Evolutionary conservation across 2,888 invertebrate genomes (phyloP).

Genomic region (Nineta flava): DNA sequence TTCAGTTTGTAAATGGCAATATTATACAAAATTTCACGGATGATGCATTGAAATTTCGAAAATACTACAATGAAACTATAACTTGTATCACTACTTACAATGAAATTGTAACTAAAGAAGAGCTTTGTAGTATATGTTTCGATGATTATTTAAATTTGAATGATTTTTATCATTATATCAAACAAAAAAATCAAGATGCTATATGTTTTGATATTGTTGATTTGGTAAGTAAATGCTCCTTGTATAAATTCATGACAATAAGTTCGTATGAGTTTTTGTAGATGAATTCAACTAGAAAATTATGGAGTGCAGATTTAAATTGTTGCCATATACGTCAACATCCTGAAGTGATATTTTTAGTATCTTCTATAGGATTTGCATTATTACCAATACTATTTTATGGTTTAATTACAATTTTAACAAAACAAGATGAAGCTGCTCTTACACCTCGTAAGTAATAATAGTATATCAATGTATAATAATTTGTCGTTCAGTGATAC

Average conservation of each 20-base stretch:
- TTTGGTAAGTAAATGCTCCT: slow-evolving; percentile 25
- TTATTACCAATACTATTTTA: slow-evolving; percentile 40
- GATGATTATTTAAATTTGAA: slow-evolving; percentile 35
- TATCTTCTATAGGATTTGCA: slow-evolving; percentile 33
- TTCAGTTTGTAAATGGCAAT: slow-evolving; percentile 28
- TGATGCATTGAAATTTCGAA: slow-evolving; percentile 32
- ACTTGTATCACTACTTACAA: neutral
- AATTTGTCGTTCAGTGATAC: neutral
- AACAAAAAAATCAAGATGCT: slow-evolving; percentile 35
- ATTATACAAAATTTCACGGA: slow-evolving; percentile 29
- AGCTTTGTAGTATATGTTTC: slow-evolving; percentile 38
- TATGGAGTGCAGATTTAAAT: slow-evolving; percentile 40
- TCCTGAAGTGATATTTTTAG: slow-evolving; percentile 38
- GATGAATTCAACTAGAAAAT: slow-evolving; percentile 47
- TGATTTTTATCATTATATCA: slow-evolving; percentile 38
- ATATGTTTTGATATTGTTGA: slow-evolving; percentile 55
- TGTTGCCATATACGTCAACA: slow-evolving; percentile 39
- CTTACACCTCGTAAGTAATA: slow-evolving; percentile 23
- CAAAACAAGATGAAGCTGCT: slow-evolving; percentile 20
- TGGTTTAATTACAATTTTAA: slow-evolving; percentile 31
- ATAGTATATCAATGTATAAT: too few species aligned
- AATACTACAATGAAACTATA: slow-evolving; percentile 27
- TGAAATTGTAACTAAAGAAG: slow-evolving; percentile 13
- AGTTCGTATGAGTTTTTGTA: slow-evolving; percentile 17
- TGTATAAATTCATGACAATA: neutral